phyloP scores from a whole-genome alignment of 53 echinoderm and acorn worm genomes.

The Mesocentrotus franciscanus region DNA sequence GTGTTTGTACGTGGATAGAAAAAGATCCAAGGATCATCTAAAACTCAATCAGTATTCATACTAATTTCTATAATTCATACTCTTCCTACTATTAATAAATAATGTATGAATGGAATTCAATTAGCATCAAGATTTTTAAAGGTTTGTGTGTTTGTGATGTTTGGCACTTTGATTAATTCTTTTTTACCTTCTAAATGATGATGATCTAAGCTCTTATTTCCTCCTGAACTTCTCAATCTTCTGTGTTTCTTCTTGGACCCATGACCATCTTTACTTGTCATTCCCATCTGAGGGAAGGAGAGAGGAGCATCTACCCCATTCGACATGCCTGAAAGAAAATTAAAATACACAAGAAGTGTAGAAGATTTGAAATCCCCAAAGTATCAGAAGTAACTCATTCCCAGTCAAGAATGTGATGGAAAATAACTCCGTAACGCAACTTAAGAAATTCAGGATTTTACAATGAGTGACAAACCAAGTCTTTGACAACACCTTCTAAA shows the following conservation, averaged over 20 bases:
- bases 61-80: too few species aligned
- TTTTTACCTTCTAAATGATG: slow-evolving; percentile 89
- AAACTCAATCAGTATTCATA: too few species aligned
- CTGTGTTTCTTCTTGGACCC: slow-evolving; percentile 95
- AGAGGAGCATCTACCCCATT: slow-evolving; percentile 93
- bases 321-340: slow-evolving; percentile 74
- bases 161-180: neutral
- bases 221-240: slow-evolving; percentile 94
- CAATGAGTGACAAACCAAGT: too few species aligned
- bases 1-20: neutral
- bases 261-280: slow-evolving; percentile 79
- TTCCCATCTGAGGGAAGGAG: slow-evolving; percentile 95
- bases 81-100: too few species aligned
- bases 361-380: neutral
- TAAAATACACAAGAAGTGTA: neutral
- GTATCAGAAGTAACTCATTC: too few species aligned
- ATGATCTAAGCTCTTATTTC: slow-evolving; percentile 85
- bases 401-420: neutral
- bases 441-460: too few species aligned
- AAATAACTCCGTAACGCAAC: neutral
- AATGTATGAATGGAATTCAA: too few species aligned
- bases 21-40: too few species aligned
- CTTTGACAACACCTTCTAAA: neutral
- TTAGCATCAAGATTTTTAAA: neutral
- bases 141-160: neutral